phyloP scores from a whole-genome alignment of 2,113 vertebrate species.

The Macrotis lagotis region DNA sequence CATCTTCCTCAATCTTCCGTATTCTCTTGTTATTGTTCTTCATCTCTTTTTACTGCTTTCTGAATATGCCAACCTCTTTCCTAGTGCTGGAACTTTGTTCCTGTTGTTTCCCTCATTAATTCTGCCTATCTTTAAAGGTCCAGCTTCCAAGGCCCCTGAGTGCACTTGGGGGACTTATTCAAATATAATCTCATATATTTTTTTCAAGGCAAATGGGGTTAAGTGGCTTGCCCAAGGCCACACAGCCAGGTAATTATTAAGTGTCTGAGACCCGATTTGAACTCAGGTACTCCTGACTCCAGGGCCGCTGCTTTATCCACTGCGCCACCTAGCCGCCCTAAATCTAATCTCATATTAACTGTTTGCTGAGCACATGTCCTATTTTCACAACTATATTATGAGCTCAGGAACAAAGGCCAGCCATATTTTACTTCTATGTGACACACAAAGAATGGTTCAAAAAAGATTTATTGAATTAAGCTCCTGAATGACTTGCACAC shows the following conservation, averaged over 20 bases:
- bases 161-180: not conserved
- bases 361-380: not conserved
- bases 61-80: not conserved
- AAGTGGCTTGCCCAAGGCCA: no score
- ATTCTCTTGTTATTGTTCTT: not conserved
- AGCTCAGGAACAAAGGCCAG: not conserved
- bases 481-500: not conserved
- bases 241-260: no score
- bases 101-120: not conserved
- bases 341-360: not conserved
- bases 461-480: not conserved
- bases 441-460: not conserved
- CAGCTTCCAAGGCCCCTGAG: not conserved
- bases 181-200: not conserved
- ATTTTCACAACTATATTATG: not conserved
- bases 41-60: slow-evolving; percentile 5
- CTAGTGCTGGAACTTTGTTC: not conserved
- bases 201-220: no score
- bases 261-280: no score
- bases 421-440: not conserved
- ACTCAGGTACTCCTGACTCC: no score
- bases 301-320: no score
- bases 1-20: not conserved
- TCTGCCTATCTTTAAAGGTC: not conserved
- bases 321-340: no score